Percentiles rank a stretch among this genome's conserved stretches.
phyloP scores from a whole-genome alignment of 2,797 vertebrate species.

The Ammospiza maritima region DNA sequence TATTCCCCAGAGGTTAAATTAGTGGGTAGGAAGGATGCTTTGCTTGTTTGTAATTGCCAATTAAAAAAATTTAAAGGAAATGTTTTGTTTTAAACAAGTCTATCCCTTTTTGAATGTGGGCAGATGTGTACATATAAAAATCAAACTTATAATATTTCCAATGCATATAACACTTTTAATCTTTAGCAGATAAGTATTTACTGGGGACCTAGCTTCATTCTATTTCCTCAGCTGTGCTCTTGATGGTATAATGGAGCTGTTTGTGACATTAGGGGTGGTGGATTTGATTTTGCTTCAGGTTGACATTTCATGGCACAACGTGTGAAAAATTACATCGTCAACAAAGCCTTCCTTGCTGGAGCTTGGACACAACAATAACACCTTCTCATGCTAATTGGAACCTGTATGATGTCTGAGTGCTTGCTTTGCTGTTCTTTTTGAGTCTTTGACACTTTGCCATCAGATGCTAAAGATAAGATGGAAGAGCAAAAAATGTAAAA shows the following conservation, averaged over 20 bases:
- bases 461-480: slow-evolving; percentile 28
- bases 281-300: slow-evolving; percentile 2
- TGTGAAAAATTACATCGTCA: neutral
- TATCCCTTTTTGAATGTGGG: neutral
- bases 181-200: neutral
- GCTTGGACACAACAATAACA: neutral
- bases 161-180: neutral
- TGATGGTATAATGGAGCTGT: neutral
- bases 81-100: neutral
- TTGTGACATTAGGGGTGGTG: neutral
- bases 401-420: neutral
- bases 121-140: neutral
- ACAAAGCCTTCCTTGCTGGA: neutral
- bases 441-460: neutral
- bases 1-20: neutral
- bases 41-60: neutral
- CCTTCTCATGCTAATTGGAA: neutral
- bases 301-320: neutral
- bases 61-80: neutral
- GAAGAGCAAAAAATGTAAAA: neutral
- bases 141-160: neutral
- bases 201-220: neutral
- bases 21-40: neutral
- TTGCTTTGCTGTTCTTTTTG: neutral
- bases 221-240: neutral